These are phyloP conservation scores for Eulithis prunata DNA, from an alignment of 2,888 invertebrate species.

Conservation along the genomic window DNA sequence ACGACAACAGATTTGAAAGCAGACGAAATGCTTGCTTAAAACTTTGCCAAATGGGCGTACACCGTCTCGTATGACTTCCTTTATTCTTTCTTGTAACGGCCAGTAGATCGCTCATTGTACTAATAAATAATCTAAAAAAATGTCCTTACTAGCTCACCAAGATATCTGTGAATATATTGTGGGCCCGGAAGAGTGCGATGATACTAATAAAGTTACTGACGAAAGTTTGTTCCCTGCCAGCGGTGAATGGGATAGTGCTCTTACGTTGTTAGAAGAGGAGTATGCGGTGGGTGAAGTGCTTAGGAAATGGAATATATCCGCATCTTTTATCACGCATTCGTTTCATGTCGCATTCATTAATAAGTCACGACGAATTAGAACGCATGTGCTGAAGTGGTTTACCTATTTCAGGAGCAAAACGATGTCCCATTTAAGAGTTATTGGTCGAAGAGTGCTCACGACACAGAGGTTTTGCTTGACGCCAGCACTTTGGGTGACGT, in stretches of 20 bases:
- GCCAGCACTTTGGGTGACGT: constrained; percentile 86
- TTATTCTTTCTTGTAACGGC: constrained; percentile 51
- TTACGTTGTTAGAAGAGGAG: constrained; percentile 36
- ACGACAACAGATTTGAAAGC: constrained; percentile 48
- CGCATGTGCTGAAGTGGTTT: constrained; percentile 29
- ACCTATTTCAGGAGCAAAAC: constrained; percentile 61
- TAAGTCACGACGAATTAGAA: constrained; percentile 31
- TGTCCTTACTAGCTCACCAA: constrained; percentile 39
- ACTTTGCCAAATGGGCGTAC: constrained; percentile 57
- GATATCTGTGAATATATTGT: constrained; percentile 36
- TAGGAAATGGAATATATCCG: constrained; percentile 9
- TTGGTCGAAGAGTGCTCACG: constrained; percentile 61
- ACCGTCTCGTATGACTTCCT: constrained; percentile 47
- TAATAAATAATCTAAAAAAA: constrained; percentile 32
- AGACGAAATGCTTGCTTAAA: constrained; percentile 45
- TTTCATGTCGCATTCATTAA: constrained; percentile 23
- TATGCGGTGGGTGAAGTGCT: constrained; percentile 31
- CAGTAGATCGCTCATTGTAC: constrained; percentile 53
- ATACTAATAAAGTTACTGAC: constrained; percentile 23
- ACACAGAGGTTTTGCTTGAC: constrained; percentile 78
- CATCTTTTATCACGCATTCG: constrained; percentile 17
- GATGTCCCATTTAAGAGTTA: constrained; percentile 62
- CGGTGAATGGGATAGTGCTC: constrained; percentile 28
- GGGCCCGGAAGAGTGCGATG: constrained; percentile 35
- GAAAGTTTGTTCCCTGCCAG: constrained; percentile 21